Evolutionary conservation across 2,888 invertebrate genomes (phyloP).

Genomic region (Coleophora flavipennella): DNA sequence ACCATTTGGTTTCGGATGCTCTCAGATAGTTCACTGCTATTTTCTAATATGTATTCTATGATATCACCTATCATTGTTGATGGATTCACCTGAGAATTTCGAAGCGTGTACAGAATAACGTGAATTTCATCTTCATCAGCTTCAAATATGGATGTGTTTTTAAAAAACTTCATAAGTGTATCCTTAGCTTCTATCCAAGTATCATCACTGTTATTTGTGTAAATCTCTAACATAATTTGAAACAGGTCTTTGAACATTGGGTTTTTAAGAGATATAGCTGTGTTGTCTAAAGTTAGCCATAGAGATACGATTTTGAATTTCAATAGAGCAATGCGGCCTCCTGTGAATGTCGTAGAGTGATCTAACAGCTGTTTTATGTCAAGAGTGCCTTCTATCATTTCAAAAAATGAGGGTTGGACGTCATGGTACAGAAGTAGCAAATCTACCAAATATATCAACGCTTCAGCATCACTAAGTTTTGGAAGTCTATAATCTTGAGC

Average conservation of each 20-base stretch:
- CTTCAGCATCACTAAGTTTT: conserved; percentile 36
- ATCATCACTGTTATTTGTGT: conserved; percentile 41
- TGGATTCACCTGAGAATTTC: conserved; percentile 43
- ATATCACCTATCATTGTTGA: conserved; percentile 45
- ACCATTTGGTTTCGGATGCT: conserved; percentile 45
- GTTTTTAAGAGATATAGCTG: conserved; percentile 64
- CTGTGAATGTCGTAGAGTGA: conserved; percentile 36
- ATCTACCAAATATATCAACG: conserved; percentile 47
- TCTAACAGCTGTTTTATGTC: conserved; percentile 56
- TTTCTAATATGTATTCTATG: conserved; percentile 46
- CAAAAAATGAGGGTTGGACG: conserved; percentile 54
- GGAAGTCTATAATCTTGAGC: conserved; percentile 44
- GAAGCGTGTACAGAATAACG: conserved; percentile 74
- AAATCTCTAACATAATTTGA: conserved; percentile 71
- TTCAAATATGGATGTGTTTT: conserved; percentile 77
- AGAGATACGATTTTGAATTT: conserved; percentile 63
- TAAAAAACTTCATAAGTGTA: conserved; percentile 72
- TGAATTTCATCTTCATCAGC: conserved; percentile 76
- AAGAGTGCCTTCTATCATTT: conserved; percentile 55
- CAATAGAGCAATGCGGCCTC: conserved; percentile 37
- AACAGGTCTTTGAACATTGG: conserved; percentile 69
- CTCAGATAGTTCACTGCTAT: conserved; percentile 39
- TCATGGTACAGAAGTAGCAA: conserved; percentile 54
- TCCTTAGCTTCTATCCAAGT: conserved; percentile 68
- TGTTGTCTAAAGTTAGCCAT: conserved; percentile 58